These are phyloP conservation scores for Sakesphorus luctuosus DNA, from an alignment of 2,113 vertebrate genomes.

Conservation along the genomic window DNA sequence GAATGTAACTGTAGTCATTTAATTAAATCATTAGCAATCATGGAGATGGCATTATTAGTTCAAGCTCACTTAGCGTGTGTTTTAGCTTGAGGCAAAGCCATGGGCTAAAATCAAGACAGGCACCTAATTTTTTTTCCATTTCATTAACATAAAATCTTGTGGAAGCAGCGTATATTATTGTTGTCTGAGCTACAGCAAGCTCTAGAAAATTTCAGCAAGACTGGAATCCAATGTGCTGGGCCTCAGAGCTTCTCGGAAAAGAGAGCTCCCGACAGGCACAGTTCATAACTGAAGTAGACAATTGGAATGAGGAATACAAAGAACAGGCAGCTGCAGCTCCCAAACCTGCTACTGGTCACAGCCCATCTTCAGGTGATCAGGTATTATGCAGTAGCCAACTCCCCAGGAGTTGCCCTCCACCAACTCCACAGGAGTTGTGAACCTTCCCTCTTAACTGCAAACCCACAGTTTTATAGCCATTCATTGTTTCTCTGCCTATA, in stretches of 20 bases:
- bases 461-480: not conserved
- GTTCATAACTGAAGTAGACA: not conserved
- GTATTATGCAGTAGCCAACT: not conserved
- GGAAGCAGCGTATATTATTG: not conserved
- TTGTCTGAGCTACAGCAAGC: not conserved
- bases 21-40: constrained; percentile 66
- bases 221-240: not conserved
- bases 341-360: not conserved
- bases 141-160: constrained; percentile 3
- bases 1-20: constrained; percentile 51
- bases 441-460: not conserved
- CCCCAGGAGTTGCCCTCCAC: not conserved
- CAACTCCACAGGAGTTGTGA: not conserved
- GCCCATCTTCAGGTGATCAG: not conserved
- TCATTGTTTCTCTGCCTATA: not conserved
- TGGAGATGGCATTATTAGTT: constrained; percentile 57
- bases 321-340: not conserved
- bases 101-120: constrained; percentile 12
- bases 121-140: not conserved
- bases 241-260: not conserved
- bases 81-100: constrained; percentile 54
- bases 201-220: not conserved
- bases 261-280: not conserved
- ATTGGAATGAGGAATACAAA: not conserved
- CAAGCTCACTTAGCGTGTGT: not conserved